Base-by-base conservation (phyloP, 1,140 invertebrate species). In the Galleria mellonella region DNA sequence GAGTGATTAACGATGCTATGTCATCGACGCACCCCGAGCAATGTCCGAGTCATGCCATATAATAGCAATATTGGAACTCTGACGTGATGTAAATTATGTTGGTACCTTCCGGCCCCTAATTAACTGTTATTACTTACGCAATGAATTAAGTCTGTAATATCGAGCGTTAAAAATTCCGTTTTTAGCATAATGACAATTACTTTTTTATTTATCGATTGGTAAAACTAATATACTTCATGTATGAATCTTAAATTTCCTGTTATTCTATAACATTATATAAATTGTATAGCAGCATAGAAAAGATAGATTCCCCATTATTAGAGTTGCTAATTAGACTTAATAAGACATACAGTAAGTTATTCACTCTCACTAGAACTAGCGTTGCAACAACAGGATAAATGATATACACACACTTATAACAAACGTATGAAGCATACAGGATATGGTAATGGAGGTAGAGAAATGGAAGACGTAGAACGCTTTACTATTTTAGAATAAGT, bases 401-500 rank as follows among this genome's bases (percentile, higher is more conserved):
- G 6, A 3, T 23, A 23, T 23, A 23, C 17, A 23, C 2, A 2
- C 6, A 23, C 6, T 23, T 23, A 48, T 50, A 42, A 53, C 51
- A 46, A 65, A 66, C 60, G 60, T 59, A 62, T 57, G 60, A 39
- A 60, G 62, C 64, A 73, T 23, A 23, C 81, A 84, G 81, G 81
- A 84, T 83, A 78, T 73, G 74, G 78, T 79, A 84, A 84, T 78
- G 73, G 69, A 62, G 60, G 70, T 61, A 73, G 70, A 73, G 73
- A 74, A 74, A 73, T 78, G 72, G 73, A 72, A 79, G 69, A 59
- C 65, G 70, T 62, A 61, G 57, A 62, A 45, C 53, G 58, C 62
- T 62, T 43, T 62, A 74, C 76, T 84, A 84, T 83, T 81, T 83
- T 77, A 70, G 81, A 75, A 65, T 65, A 62, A 62, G 63, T 66